Evolutionary conservation across 2,797 vertebrate species (phyloP).

Genomic region (Hyperoplus lanceolatus): DNA sequence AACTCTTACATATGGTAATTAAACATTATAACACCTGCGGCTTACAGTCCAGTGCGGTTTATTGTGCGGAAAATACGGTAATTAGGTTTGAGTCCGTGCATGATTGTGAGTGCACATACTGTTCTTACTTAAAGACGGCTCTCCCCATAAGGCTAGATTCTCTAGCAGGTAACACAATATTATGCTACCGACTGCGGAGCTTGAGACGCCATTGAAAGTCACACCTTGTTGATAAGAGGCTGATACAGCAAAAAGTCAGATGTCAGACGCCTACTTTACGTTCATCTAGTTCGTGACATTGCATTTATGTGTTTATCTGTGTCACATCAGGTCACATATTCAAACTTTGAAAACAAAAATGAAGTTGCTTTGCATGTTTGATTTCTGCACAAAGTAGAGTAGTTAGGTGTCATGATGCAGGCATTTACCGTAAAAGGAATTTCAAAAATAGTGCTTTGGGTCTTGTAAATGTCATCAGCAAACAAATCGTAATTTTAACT

Average conservation of each 20-base stretch:
- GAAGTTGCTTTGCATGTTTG: neutral
- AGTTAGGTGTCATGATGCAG: neutral
- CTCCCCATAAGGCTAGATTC: slow-evolving; percentile 7
- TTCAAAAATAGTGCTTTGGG: neutral
- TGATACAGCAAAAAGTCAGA: neutral
- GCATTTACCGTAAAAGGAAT: neutral
- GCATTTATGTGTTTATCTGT: neutral
- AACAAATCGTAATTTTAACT: neutral
- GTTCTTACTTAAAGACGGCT: slow-evolving; percentile 31
- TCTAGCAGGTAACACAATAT: slow-evolving; percentile 24
- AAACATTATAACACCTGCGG: too few species aligned
- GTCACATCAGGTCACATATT: neutral
- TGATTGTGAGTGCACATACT: slow-evolving; percentile 7
- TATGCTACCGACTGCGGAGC: slow-evolving; percentile 7
- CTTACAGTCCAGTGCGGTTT: too few species aligned
- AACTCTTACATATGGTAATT: too few species aligned
- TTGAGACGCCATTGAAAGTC: slow-evolving; percentile 44
- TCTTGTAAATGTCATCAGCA: too few species aligned
- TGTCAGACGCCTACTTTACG: slow-evolving; percentile 5
- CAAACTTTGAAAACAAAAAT: neutral
- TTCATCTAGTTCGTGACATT: neutral
- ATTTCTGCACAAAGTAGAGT: too few species aligned
- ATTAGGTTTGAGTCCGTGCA: slow-evolving; percentile 24
- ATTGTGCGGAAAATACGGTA: slow-evolving; percentile 12
- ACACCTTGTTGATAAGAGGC: slow-evolving; percentile 43